These are phyloP conservation scores for Chorisops tibialis DNA, from an alignment of 2,888 invertebrate genomes.

Conservation along the genomic window DNA sequence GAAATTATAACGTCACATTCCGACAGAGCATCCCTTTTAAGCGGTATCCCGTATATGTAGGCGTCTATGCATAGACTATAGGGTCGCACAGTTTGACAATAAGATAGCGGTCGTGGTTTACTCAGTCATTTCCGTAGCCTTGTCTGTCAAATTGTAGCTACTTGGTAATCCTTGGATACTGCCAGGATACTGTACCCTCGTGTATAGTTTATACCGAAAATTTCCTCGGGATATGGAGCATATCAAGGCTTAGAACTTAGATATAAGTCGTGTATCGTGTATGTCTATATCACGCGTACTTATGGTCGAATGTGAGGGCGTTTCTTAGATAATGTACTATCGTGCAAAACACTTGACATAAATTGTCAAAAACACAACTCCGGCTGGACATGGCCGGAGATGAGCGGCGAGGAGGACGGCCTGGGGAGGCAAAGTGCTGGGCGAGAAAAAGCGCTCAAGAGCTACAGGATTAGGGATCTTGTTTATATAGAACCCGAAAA, in stretches of 20 bases:
- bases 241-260: conserved; percentile 4
- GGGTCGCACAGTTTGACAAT: conserved; percentile 8
- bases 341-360: conserved; percentile 21
- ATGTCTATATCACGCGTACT: background rate
- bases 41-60: too few relatives aligned
- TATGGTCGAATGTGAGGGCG: background rate
- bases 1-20: conserved; percentile 10
- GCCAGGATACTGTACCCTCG: conserved; percentile 14
- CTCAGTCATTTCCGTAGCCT: conserved; percentile 23
- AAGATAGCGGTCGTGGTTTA: conserved; percentile 23
- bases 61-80: too few relatives aligned
- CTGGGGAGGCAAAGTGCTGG: too few relatives aligned
- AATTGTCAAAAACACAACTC: conserved; percentile 21
- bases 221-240: conserved; percentile 8
- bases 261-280: too few relatives aligned
- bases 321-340: conserved; percentile 17
- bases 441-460: too few relatives aligned
- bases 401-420: too few relatives aligned
- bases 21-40: background rate
- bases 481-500: too few relatives aligned
- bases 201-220: conserved; percentile 20
- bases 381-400: background rate
- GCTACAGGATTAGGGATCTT: too few relatives aligned
- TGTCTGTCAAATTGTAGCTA: conserved; percentile 21
- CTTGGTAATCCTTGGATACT: conserved; percentile 1